Percentiles rank a stretch among this genome's conserved stretches.
These are phyloP conservation scores for Tenualosa thibaudeaui DNA, from an alignment of 2,797 vertebrate genomes.

Conservation along the genomic window DNA sequence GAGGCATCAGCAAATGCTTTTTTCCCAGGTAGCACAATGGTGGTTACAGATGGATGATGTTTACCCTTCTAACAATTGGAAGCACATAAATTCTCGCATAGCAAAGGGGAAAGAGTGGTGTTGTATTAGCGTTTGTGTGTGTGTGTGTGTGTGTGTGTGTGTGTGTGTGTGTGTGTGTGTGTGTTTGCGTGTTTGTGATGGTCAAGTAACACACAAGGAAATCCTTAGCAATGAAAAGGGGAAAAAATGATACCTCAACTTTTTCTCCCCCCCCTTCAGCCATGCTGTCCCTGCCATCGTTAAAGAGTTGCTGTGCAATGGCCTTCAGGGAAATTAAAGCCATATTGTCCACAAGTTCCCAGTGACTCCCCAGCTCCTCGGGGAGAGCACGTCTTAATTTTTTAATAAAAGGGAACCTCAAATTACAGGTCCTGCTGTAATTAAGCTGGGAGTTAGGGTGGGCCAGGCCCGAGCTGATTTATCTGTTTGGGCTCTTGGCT, in stretches of 20 bases:
- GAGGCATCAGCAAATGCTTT: background rate
- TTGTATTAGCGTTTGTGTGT: background rate
- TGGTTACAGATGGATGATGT: background rate
- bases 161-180: background rate
- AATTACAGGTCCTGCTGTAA: slow-evolving; percentile 77
- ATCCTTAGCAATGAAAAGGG: background rate
- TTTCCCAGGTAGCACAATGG: background rate
- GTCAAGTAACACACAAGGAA: background rate
- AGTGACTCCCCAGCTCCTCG: slow-evolving; percentile 66
- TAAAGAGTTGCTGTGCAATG: slow-evolving; percentile 72
- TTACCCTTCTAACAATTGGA: background rate
- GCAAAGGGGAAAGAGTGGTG: background rate
- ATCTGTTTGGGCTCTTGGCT: slow-evolving; percentile 69
- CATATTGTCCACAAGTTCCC: slow-evolving; percentile 79
- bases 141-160: background rate
- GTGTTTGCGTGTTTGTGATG: slow-evolving; percentile 21
- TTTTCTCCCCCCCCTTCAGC: slow-evolving; percentile 48
- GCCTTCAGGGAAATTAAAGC: slow-evolving; percentile 82
- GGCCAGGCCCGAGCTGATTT: slow-evolving; percentile 71
- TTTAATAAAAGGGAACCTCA: slow-evolving; percentile 78
- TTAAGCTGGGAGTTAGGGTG: slow-evolving; percentile 74
- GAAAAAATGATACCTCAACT: slow-evolving; percentile 54
- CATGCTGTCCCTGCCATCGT: slow-evolving; percentile 61
- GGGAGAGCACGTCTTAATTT: slow-evolving; percentile 73
- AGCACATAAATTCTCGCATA: background rate